A percentile compares a stretch with the other conserved stretches of the same genome.
Conservation (phyloP, 92 coral and sea anemone genomes). For the Anthopleura xanthogrammica region DNA sequence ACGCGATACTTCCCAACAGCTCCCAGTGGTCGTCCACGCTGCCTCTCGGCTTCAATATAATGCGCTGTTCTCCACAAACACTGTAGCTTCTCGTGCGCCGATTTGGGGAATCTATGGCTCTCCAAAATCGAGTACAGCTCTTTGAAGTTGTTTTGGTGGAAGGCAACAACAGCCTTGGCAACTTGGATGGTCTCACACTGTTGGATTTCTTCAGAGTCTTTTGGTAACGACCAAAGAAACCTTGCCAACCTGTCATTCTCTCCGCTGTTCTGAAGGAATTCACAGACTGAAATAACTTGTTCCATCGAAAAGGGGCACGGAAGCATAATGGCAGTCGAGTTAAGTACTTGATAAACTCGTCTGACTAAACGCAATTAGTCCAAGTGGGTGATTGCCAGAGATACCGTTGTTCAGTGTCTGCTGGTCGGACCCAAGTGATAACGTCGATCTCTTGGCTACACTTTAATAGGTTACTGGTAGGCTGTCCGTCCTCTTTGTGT, state of each 20-base stretch:
- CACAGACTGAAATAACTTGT: slow-evolving; percentile 86
- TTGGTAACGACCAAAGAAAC: slow-evolving; percentile 96
- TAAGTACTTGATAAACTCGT: slow-evolving; percentile 14
- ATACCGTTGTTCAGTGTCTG: slow-evolving; percentile 20
- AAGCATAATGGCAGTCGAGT: slow-evolving; percentile 45
- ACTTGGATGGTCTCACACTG: slow-evolving; percentile 79
- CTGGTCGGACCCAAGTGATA: slow-evolving; percentile 18
- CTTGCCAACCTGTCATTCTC: slow-evolving; percentile 82
- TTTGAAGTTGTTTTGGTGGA: slow-evolving; percentile 76
- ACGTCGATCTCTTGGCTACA: slow-evolving; percentile 2
- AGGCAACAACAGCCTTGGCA: slow-evolving; percentile 90
- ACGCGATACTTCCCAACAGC: slow-evolving; percentile 96
- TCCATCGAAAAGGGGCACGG: slow-evolving; percentile 89
- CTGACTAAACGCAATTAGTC: slow-evolving; percentile 1
- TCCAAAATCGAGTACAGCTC: slow-evolving; percentile 83
- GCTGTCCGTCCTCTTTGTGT: slow-evolving; percentile 19
- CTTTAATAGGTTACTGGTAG: slow-evolving; percentile 6
- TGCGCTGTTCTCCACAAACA: slow-evolving; percentile 92
- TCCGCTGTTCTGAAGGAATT: slow-evolving; percentile 86
- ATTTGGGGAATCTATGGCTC: slow-evolving; percentile 67
- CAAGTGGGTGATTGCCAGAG: slow-evolving; percentile 16
- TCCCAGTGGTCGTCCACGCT: slow-evolving; percentile 84
- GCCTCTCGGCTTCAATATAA: slow-evolving; percentile 88
- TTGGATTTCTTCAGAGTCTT: slow-evolving; percentile 67
- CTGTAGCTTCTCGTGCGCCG: slow-evolving; percentile 82